These are phyloP conservation scores for Pelagia noctiluca DNA, from an alignment of 30 jellyfish, hydroid and myxozoan genomes.

Conservation along the genomic window DNA sequence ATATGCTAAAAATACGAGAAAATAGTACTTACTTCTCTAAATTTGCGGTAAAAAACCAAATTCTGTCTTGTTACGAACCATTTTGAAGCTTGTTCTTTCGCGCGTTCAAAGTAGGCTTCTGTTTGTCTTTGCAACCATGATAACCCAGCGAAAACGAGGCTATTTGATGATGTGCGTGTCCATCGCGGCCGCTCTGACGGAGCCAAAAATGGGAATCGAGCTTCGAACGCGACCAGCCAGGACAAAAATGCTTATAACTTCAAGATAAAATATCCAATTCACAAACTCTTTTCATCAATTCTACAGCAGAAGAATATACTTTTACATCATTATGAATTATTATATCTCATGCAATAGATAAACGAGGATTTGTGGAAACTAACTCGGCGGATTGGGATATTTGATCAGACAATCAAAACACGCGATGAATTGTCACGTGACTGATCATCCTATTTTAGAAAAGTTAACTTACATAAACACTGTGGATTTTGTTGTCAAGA, in stretches of 20 bases:
- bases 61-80: conserved; percentile 29
- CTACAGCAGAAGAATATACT: background rate
- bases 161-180: background rate
- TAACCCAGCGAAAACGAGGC: conserved; percentile 48
- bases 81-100: conserved; percentile 30
- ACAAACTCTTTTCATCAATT: background rate
- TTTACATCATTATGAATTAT: background rate
- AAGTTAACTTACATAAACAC: background rate
- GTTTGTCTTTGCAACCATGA: conserved; percentile 33
- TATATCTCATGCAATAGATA: background rate
- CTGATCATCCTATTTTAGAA: too few species aligned
- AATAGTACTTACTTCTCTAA: conserved; percentile 13
- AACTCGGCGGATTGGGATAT: conserved; percentile 28
- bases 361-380: background rate
- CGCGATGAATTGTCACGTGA: too few species aligned
- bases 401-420: conserved; percentile 1
- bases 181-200: conserved; percentile 7
- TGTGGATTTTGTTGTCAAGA: background rate
- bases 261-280: conserved; percentile 11
- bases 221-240: background rate
- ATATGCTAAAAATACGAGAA: conserved; percentile 15
- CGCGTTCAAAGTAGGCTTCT: background rate
- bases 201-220: conserved; percentile 14
- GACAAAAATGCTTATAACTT: conserved; percentile 10
- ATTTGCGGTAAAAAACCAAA: background rate